Percentiles rank a stretch among this genome's conserved stretches.
Conservation (phyloP, 1,140 invertebrate species). For the Papilio aristodemus region DNA sequence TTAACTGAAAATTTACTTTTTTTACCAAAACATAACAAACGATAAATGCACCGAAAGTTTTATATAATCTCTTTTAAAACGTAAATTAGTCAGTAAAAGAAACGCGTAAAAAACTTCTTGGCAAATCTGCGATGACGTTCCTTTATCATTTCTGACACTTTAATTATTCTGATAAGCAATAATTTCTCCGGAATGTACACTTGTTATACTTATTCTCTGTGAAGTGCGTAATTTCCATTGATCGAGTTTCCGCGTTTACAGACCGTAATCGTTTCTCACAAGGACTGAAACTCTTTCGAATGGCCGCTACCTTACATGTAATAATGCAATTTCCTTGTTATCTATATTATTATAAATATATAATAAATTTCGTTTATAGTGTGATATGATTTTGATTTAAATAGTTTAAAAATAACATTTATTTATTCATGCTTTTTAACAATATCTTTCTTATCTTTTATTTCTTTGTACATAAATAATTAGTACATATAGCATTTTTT, state of each 20-base stretch:
- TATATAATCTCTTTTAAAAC: too few relatives aligned
- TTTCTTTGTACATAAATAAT: too few relatives aligned
- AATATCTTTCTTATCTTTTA: too few relatives aligned
- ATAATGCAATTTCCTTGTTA: constrained; percentile 25
- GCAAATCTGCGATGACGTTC: background rate
- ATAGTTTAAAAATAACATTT: too few relatives aligned
- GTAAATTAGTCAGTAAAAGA: too few relatives aligned
- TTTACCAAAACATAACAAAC: too few relatives aligned
- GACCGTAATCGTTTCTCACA: constrained; percentile 21
- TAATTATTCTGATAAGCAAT: background rate
- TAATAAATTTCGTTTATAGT: background rate
- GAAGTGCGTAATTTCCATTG: constrained; percentile 12
- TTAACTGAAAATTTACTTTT: too few relatives aligned
- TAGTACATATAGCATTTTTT: too few relatives aligned
- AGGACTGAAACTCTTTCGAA: constrained; percentile 23
- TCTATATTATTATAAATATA: background rate
- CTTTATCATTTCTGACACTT: background rate
- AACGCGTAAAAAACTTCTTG: too few relatives aligned
- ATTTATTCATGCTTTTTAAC: too few relatives aligned
- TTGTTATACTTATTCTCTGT: background rate
- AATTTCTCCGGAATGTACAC: background rate
- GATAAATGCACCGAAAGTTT: too few relatives aligned
- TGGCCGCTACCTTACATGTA: constrained; percentile 14
- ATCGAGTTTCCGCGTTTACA: constrained; percentile 6
- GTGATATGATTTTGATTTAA: too few relatives aligned